Percentiles rank a stretch among this genome's conserved stretches.
phyloP scores from a whole-genome alignment of 2,888 invertebrate genomes.

The Drosophila sordidula region DNA sequence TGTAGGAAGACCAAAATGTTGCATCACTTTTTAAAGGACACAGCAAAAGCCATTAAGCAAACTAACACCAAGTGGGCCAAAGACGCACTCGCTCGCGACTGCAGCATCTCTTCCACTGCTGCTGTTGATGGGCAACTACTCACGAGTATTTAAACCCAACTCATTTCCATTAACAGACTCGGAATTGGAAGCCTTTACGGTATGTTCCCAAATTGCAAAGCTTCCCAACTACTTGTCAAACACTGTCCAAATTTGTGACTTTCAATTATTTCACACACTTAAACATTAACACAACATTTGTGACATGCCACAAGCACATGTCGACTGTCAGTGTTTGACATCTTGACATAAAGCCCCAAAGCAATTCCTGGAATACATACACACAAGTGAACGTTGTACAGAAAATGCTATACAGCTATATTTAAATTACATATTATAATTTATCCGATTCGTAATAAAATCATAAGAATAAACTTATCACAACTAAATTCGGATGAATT shows the following conservation, averaged over 20 bases:
- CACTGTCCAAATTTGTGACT: background rate
- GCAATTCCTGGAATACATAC: background rate
- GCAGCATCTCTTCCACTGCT: background rate
- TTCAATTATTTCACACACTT: slow-evolving; percentile 8
- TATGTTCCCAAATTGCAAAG: background rate
- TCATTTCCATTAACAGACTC: background rate
- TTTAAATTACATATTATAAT: too few species aligned
- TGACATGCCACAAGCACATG: background rate
- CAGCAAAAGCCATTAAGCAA: slow-evolving; percentile 48
- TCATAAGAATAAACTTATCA: too few species aligned
- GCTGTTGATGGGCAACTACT: too few species aligned
- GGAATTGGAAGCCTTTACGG: background rate
- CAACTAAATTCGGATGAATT: too few species aligned
- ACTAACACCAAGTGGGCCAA: slow-evolving; percentile 35
- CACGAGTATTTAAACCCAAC: background rate
- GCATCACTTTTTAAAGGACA: slow-evolving; percentile 45
- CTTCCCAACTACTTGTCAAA: background rate
- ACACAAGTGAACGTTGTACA: background rate
- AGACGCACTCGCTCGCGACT: background rate
- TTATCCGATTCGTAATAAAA: too few species aligned
- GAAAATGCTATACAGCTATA: background rate
- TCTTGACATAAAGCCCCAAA: background rate
- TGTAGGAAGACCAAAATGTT: slow-evolving; percentile 43
- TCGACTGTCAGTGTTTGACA: background rate
- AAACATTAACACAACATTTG: slow-evolving; percentile 1